Evolutionary conservation across 2,888 invertebrate species (phyloP).

Genomic region (Cephus sareptanus): DNA sequence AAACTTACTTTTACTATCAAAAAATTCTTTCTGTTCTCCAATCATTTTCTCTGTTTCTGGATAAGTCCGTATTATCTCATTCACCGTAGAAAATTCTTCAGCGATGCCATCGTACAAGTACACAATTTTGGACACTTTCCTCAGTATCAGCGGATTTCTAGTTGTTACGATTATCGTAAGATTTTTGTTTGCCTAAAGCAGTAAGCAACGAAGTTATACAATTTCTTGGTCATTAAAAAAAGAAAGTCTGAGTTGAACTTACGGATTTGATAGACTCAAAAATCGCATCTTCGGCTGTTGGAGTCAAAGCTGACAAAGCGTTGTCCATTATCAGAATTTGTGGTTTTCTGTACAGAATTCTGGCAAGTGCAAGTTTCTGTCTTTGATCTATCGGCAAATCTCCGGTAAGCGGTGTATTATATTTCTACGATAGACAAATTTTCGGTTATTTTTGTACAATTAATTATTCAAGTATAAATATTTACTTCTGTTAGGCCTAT

Average conservation of each 20-base stretch:
- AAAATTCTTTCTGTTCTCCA: slow-evolving; percentile 12
- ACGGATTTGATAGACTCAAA: slow-evolving; percentile 16
- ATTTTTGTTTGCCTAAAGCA: slow-evolving; percentile 1
- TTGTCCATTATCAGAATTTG: slow-evolving; percentile 25
- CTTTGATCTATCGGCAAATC: slow-evolving; percentile 22
- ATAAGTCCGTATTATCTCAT: slow-evolving; percentile 13
- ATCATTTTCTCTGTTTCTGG: slow-evolving; percentile 14
- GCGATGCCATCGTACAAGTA: slow-evolving; percentile 17
- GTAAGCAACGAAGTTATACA: no score
- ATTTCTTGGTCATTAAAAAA: no score
- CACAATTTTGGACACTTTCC: slow-evolving; percentile 22
- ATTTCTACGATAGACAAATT: neutral
- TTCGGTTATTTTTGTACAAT: neutral
- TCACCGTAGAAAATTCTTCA: slow-evolving; percentile 16
- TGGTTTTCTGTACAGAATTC: slow-evolving; percentile 26
- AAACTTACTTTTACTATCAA: slow-evolving; percentile 19
- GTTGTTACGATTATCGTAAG: slow-evolving; percentile 23
- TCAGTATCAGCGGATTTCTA: slow-evolving; percentile 17
- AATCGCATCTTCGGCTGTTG: slow-evolving; percentile 20
- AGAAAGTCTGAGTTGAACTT: neutral
- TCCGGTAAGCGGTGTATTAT: slow-evolving; percentile 18
- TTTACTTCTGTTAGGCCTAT: slow-evolving; percentile 9
- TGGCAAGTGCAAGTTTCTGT: slow-evolving; percentile 29
- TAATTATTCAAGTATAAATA: neutral
- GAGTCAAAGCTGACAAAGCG: slow-evolving; percentile 22